These are phyloP conservation scores for Agrochola lota DNA, from an alignment of 2,888 invertebrate species.

Conservation along the genomic window DNA sequence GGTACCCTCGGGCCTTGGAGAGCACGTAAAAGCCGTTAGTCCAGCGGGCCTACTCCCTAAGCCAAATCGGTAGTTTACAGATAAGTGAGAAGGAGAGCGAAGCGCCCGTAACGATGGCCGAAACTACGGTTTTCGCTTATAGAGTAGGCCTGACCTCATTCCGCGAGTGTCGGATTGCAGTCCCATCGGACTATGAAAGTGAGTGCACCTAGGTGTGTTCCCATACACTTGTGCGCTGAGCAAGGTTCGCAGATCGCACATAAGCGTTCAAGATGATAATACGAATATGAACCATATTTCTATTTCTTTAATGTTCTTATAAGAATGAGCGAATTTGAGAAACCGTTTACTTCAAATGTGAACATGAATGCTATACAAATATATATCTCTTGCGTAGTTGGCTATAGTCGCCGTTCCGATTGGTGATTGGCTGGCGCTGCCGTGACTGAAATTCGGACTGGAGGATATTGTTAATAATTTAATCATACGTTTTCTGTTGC, in stretches of 20 bases:
- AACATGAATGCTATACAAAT: neutral
- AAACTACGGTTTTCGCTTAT: too few species aligned
- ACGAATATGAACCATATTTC: too few species aligned
- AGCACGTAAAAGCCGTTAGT: too few species aligned
- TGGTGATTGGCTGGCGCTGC: neutral
- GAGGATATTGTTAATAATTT: neutral
- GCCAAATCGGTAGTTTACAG: too few species aligned
- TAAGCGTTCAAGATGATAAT: neutral
- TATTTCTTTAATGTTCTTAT: too few species aligned
- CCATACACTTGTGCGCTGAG: neutral
- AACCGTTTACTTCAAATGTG: neutral
- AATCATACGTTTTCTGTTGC: conserved; percentile 45
- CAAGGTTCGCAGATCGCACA: neutral
- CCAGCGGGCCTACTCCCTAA: too few species aligned
- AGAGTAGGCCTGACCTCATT: too few species aligned
- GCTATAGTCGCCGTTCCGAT: neutral
- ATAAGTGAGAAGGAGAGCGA: too few species aligned
- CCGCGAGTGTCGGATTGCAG: too few species aligned
- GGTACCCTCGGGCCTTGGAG: neutral
- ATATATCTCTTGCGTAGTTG: neutral
- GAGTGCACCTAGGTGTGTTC: neutral
- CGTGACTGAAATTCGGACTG: neutral
- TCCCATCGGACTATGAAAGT: neutral
- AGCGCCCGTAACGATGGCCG: too few species aligned
- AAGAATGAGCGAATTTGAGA: too few species aligned